Evolutionary conservation across 2,888 invertebrate species (phyloP).

Genomic region (Cosmopolites sordidus): DNA sequence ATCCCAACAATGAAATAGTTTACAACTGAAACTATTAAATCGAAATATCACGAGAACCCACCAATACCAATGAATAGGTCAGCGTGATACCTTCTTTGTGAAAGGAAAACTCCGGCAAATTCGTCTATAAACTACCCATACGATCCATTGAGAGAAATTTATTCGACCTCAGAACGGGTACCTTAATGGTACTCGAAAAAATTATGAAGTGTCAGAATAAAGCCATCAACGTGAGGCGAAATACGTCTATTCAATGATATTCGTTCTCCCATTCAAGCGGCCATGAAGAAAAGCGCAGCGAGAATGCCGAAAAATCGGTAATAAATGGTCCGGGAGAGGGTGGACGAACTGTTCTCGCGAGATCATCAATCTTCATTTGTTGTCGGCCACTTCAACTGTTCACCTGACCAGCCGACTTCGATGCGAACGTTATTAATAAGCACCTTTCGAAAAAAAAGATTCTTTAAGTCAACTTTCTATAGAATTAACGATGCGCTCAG

Average conservation of each 20-base stretch:
- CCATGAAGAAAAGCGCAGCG: constrained; percentile 40
- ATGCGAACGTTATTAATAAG: constrained; percentile 1
- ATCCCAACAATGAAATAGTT: neutral
- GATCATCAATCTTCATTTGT: constrained; percentile 49
- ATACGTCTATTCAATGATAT: neutral
- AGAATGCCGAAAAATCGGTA: constrained; percentile 43
- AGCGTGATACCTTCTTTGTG: neutral
- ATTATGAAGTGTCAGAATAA: constrained; percentile 32
- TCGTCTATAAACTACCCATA: neutral
- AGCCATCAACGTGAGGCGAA: constrained; percentile 38
- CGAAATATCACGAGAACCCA: neutral
- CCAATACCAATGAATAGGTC: neutral
- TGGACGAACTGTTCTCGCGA: constrained; percentile 23
- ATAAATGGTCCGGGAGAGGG: constrained; percentile 39
- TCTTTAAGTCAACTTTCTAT: neutral
- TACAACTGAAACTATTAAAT: neutral
- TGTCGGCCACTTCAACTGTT: constrained; percentile 48
- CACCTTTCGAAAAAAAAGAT: neutral
- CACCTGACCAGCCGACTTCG: constrained; percentile 35
- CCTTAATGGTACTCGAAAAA: constrained; percentile 10
- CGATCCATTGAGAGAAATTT: neutral
- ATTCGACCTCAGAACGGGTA: constrained; percentile 3
- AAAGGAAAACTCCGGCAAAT: too few species aligned
- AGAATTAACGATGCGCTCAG: neutral
- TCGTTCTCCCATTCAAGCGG: constrained; percentile 32